Percentiles rank a stretch among this genome's conserved stretches.
phyloP scores from a whole-genome alignment of 2,113 vertebrate genomes.

The Mesitornis unicolor region DNA sequence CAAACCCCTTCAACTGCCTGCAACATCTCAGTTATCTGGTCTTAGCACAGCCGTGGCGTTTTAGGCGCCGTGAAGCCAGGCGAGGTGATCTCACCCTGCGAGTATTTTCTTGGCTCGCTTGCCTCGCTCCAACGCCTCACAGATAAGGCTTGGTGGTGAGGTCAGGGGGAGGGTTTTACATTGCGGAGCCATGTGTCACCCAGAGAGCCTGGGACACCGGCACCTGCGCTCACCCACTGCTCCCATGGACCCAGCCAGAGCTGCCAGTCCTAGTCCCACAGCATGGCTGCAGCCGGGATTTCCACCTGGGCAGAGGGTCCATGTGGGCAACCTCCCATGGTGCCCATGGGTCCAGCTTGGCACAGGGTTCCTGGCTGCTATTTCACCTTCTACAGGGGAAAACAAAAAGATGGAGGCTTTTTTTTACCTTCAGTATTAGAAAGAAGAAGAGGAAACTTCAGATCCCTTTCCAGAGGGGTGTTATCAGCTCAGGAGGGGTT shows the following conservation, averaged over 20 bases:
- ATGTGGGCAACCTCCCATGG: fast-evolving
- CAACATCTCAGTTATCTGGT: background rate
- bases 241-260: background rate
- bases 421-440: background rate
- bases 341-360: fast-evolving
- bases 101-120: constrained; percentile 48
- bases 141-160: constrained; percentile 13
- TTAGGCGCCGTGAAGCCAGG: background rate
- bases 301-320: background rate
- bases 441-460: background rate
- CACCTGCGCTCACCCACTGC: background rate
- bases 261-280: fast-evolving
- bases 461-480: background rate
- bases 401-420: background rate
- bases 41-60: background rate
- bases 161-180: constrained; percentile 43
- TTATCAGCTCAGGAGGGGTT: constrained; percentile 45
- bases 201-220: background rate
- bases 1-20: background rate
- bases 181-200: constrained; percentile 20
- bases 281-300: fast-evolving
- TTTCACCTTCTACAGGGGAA: background rate
- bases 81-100: constrained; percentile 25
- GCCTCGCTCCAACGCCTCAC: background rate
- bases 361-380: fast-evolving